These are phyloP conservation scores for Drosophila nebulosa DNA, from an alignment of 1,140 invertebrate genomes.

Conservation along the genomic window DNA sequence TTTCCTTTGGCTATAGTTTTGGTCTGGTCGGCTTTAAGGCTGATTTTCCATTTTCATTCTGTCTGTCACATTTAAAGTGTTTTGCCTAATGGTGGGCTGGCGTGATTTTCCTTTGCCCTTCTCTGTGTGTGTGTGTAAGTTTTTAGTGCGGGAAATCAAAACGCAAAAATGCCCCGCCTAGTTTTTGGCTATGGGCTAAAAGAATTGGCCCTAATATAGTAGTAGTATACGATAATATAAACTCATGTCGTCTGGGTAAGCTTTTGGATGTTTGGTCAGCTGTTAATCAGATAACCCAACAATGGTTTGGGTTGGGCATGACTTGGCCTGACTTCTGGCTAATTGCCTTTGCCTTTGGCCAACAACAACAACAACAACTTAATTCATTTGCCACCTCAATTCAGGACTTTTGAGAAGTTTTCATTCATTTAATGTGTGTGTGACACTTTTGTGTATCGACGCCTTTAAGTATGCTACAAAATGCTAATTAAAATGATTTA, in stretches of 20 bases:
- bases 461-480: conserved; percentile 30
- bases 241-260: conserved; percentile 55
- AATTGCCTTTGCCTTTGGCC: conserved; percentile 46
- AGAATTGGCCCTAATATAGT: conserved; percentile 63
- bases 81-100: conserved; percentile 56
- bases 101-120: conserved; percentile 48
- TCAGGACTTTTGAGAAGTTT: not conserved
- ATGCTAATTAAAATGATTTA: conserved; percentile 77
- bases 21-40: not conserved
- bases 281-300: conserved; percentile 68
- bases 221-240: conserved; percentile 1
- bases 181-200: conserved; percentile 38
- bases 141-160: conserved; percentile 45
- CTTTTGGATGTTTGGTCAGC: conserved; percentile 37
- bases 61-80: not conserved
- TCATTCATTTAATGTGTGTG: conserved; percentile 2
- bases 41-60: not conserved
- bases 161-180: conserved; percentile 71
- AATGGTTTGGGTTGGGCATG: conserved; percentile 10
- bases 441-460: conserved; percentile 43
- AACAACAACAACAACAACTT: conserved; percentile 56
- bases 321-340: conserved; percentile 40
- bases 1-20: too few species aligned
- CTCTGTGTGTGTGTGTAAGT: not conserved
- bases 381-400: conserved; percentile 47